Percentiles rank a stretch among this genome's conserved stretches.
These are phyloP conservation scores for Fukomys damarensis DNA, from an alignment of 2,113 vertebrate genomes.

Conservation along the genomic window DNA sequence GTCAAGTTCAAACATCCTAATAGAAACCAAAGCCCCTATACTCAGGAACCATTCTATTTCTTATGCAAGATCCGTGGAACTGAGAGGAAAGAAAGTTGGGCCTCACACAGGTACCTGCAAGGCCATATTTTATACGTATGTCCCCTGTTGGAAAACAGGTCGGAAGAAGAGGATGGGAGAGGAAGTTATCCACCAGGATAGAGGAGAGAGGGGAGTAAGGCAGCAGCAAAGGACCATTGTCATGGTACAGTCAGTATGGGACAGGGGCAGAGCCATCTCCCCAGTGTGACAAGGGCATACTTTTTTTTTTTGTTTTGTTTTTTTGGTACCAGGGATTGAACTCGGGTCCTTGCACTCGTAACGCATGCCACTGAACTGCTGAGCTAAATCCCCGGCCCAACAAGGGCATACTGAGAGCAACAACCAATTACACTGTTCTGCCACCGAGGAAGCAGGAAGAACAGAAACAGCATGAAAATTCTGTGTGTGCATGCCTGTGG, in stretches of 20 bases:
- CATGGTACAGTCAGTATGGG: too few relatives aligned
- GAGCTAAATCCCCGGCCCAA: too few relatives aligned
- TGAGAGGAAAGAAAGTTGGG: background rate
- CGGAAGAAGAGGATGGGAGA: fast-evolving
- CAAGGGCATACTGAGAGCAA: fast-evolving
- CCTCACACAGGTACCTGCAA: background rate
- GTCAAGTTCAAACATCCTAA: background rate
- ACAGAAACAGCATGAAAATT: background rate
- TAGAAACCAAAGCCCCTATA: fast-evolving
- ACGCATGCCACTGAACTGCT: too few relatives aligned
- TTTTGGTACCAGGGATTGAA: too few relatives aligned
- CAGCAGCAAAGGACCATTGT: background rate
- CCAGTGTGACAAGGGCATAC: background rate
- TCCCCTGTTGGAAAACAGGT: background rate
- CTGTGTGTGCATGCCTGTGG: background rate
- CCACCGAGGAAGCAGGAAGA: background rate
- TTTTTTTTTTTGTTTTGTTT: too few relatives aligned
- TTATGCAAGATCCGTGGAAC: background rate
- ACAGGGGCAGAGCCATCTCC: background rate
- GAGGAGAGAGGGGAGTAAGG: fast-evolving
- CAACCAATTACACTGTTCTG: fast-evolving
- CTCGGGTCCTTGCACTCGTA: too few relatives aligned
- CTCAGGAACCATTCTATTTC: background rate
- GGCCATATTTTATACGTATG: background rate
- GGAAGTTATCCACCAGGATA: background rate